These are phyloP conservation scores for Odontocerum albicorne DNA, from an alignment of 2,888 invertebrate genomes.

Conservation along the genomic window DNA sequence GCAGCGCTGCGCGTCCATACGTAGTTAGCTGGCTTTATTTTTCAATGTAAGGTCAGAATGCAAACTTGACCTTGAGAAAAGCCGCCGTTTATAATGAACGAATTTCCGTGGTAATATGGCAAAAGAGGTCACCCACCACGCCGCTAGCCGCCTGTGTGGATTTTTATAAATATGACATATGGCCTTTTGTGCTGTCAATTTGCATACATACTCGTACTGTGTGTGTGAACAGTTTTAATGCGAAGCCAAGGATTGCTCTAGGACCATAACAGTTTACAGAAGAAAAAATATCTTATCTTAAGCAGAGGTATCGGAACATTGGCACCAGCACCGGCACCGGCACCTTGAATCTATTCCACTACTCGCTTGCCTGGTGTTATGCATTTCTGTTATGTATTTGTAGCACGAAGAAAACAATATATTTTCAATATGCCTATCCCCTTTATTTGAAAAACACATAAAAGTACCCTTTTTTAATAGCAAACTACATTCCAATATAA, in stretches of 20 bases:
- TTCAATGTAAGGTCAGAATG: conserved; percentile 7
- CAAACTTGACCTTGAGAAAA: conserved; percentile 20
- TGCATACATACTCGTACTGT: conserved; percentile 3
- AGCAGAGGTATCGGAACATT: neutral
- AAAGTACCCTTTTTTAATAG: no score
- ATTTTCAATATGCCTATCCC: no score
- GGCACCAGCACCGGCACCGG: no score
- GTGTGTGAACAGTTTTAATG: conserved; percentile 8
- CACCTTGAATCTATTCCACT: no score
- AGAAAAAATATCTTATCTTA: neutral
- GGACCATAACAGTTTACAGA: neutral
- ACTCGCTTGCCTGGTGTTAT: no score
- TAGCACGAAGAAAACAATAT: no score
- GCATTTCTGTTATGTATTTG: no score
- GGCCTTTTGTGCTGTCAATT: conserved; percentile 9
- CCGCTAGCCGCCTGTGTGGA: neutral
- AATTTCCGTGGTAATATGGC: conserved; percentile 4
- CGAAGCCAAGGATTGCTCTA: conserved; percentile 1
- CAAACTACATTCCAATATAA: no score
- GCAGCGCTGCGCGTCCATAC: neutral
- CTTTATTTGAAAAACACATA: no score
- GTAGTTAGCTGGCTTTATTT: neutral
- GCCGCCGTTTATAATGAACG: conserved; percentile 6
- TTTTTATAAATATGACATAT: conserved; percentile 15
- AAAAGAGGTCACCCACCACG: conserved; percentile 10